A percentile compares a stretch with the other conserved stretches of the same genome.
These are phyloP conservation scores for Pagetopsis macropterus DNA, from an alignment of 2,797 vertebrate species.

Conservation along the genomic window DNA sequence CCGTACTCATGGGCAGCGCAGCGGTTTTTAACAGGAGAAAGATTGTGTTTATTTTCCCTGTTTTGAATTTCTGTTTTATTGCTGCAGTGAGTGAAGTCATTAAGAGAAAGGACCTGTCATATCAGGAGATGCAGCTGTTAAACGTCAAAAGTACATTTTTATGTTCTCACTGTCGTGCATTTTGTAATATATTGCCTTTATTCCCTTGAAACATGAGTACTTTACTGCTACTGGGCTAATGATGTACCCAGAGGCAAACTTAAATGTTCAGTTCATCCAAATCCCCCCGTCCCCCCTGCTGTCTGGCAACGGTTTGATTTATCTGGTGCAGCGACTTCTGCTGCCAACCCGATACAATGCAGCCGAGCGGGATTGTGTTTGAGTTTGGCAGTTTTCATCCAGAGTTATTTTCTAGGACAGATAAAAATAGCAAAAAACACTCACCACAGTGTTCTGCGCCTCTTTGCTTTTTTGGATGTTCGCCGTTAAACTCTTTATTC, in stretches of 20 bases:
- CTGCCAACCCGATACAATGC: constrained; percentile 49
- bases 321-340: constrained; percentile 51
- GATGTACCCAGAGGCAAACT: constrained; percentile 41
- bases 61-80: constrained; percentile 1
- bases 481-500: constrained; percentile 1
- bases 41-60: constrained; percentile 7
- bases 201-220: constrained; percentile 20
- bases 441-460: constrained; percentile 40
- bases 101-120: constrained; percentile 9
- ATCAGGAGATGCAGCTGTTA: constrained; percentile 9
- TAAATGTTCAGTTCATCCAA: constrained; percentile 49
- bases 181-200: constrained; percentile 28
- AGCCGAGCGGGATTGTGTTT: constrained; percentile 47
- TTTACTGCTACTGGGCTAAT: constrained; percentile 31
- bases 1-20: constrained; percentile 11
- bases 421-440: constrained; percentile 62
- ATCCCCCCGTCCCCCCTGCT: constrained; percentile 26
- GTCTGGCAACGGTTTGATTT: constrained; percentile 49
- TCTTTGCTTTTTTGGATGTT: constrained; percentile 2
- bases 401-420: constrained; percentile 48
- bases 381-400: constrained; percentile 51
- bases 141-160: constrained; percentile 10
- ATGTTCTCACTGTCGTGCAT: constrained; percentile 29
- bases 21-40: constrained; percentile 5
- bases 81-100: constrained; percentile 10